These are phyloP conservation scores for Helostoma temminkii DNA, from an alignment of 2,797 vertebrate species.

Conservation along the genomic window DNA sequence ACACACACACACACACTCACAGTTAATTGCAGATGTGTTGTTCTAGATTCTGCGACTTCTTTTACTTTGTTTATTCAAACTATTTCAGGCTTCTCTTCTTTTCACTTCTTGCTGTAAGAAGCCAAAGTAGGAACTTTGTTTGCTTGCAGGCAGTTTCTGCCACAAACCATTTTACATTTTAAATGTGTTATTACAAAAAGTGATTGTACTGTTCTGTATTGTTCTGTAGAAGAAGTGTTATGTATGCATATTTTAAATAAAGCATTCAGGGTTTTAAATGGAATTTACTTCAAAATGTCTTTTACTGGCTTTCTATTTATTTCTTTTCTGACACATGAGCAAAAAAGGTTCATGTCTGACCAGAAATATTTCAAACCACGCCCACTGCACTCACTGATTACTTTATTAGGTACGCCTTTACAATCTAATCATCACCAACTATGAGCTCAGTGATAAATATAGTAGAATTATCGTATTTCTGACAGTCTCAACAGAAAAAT, in stretches of 20 bases:
- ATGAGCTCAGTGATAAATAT: no score
- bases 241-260: constrained; percentile 87
- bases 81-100: constrained; percentile 57
- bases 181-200: constrained; percentile 81
- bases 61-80: constrained; percentile 43
- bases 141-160: constrained; percentile 73
- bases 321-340: neutral
- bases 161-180: constrained; percentile 77
- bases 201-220: constrained; percentile 85
- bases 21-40: constrained; percentile 64
- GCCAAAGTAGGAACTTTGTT: constrained; percentile 63
- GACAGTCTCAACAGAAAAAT: no score
- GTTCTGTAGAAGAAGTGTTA: constrained; percentile 82
- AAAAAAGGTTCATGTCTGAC: no score
- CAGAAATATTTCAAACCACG: no score
- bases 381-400: no score
- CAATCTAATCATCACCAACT: no score
- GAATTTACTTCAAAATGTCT: neutral
- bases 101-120: constrained; percentile 61
- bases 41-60: constrained; percentile 67
- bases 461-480: no score
- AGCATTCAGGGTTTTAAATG: constrained; percentile 85
- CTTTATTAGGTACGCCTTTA: no score
- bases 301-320: no score
- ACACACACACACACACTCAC: constrained; percentile 28